Evolutionary conservation across 2,888 invertebrate genomes (phyloP).

Genomic region (Chrysina gloriosa): DNA sequence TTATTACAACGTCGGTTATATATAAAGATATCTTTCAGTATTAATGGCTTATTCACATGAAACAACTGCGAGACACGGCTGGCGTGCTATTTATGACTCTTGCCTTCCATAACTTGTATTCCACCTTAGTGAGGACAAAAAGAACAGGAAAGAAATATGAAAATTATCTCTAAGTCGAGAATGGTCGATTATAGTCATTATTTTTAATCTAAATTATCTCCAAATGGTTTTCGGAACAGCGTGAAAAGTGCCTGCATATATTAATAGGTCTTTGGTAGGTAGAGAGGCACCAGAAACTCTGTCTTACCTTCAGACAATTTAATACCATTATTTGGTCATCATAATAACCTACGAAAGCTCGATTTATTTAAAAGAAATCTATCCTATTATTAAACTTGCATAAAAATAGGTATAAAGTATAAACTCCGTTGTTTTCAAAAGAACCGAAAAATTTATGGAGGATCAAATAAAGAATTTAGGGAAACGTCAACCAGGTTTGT

Average conservation of each 20-base stretch:
- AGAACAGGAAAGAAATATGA: slow-evolving; percentile 33
- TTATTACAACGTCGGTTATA: slow-evolving; percentile 39
- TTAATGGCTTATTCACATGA: slow-evolving; percentile 46
- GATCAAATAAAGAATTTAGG: background rate
- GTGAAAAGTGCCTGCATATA: slow-evolving; percentile 53
- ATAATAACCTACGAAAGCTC: slow-evolving; percentile 4
- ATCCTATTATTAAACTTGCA: background rate
- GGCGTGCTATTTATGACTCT: slow-evolving; percentile 18
- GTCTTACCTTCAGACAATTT: slow-evolving; percentile 16
- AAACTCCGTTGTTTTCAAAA: background rate
- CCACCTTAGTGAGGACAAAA: slow-evolving; percentile 13
- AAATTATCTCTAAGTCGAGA: slow-evolving; percentile 42
- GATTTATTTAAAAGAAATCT: slow-evolving; percentile 17
- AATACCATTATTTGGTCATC: background rate
- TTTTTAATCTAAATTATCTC: slow-evolving; percentile 63
- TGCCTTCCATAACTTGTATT: slow-evolving; percentile 26
- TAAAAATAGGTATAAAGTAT: background rate
- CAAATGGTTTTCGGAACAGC: slow-evolving; percentile 57
- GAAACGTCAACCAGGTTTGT: slow-evolving; percentile 13
- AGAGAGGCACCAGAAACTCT: background rate
- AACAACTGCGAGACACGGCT: slow-evolving; percentile 41
- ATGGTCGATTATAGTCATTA: slow-evolving; percentile 57
- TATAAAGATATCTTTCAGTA: slow-evolving; percentile 45
- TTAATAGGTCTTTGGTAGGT: slow-evolving; percentile 30
- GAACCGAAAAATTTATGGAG: slow-evolving; percentile 6